Conservation (phyloP, 2,797 vertebrate genomes). For the Echiichthys vipera region DNA sequence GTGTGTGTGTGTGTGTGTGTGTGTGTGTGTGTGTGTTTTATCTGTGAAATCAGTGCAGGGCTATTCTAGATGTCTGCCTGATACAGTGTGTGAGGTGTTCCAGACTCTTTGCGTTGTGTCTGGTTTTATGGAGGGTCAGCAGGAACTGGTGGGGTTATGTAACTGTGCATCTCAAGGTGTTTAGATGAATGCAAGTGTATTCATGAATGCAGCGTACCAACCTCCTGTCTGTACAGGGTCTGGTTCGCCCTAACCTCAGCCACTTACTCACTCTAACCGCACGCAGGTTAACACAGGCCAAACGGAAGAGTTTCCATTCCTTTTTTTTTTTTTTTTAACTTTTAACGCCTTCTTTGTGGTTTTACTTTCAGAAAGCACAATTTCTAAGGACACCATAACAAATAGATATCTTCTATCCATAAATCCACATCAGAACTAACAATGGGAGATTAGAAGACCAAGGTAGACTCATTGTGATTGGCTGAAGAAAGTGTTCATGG, state of each 20-base stretch:
- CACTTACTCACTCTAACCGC: constrained; percentile 46
- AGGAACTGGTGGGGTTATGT: constrained; percentile 22
- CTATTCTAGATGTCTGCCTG: background rate
- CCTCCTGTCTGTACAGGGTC: constrained; percentile 23
- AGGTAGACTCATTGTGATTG: too few relatives aligned
- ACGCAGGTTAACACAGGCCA: constrained; percentile 28
- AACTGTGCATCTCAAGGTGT: background rate
- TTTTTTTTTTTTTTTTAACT: too few relatives aligned
- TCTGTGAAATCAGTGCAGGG: constrained; percentile 3
- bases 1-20: background rate
- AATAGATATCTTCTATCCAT: too few relatives aligned
- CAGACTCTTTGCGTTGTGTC: constrained; percentile 4
- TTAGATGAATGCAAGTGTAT: background rate
- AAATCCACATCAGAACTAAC: too few relatives aligned
- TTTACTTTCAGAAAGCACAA: background rate
- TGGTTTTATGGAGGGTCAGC: background rate
- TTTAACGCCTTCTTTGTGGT: constrained; percentile 5
- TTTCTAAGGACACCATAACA: too few relatives aligned
- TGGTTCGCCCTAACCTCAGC: constrained; percentile 31
- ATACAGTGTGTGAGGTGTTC: background rate
- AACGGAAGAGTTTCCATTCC: background rate
- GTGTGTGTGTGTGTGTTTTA: background rate
- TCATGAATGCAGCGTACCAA: background rate
- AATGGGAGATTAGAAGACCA: too few relatives aligned
- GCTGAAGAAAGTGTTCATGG: too few relatives aligned